phyloP scores from a whole-genome alignment of 92 coral and sea anemone genomes.

The Pocillopora grandis region DNA sequence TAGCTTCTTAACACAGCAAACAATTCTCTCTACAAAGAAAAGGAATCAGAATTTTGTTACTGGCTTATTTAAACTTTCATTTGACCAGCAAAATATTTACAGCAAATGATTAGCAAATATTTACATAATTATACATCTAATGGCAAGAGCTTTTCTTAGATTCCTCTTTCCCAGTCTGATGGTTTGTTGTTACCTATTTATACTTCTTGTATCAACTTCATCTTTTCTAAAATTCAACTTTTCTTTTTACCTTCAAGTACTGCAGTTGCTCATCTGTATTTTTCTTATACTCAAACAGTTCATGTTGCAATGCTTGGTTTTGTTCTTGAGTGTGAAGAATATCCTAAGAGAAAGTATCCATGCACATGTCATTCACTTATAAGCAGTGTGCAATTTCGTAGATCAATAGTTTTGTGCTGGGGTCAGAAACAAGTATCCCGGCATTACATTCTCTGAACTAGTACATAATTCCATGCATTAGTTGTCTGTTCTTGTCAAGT shows the following conservation, averaged over 20 bases:
- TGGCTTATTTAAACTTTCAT: not conserved
- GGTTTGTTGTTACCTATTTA: no score
- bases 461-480: no score
- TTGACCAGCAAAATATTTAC: no score
- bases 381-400: not conserved
- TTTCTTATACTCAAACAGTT: slow-evolving; percentile 60
- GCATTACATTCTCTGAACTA: no score
- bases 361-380: not conserved
- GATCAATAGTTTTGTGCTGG: not conserved
- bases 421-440: no score
- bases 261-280: slow-evolving; percentile 78
- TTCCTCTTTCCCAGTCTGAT: no score
- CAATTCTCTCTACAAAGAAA: slow-evolving; percentile 68
- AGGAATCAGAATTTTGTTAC: not conserved
- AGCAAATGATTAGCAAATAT: no score
- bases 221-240: not conserved
- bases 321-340: slow-evolving; percentile 86
- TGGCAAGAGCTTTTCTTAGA: no score
- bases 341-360: slow-evolving; percentile 53
- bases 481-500: no score
- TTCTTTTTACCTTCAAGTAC: slow-evolving; percentile 69
- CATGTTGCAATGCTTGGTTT: slow-evolving; percentile 64
- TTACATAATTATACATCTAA: no score
- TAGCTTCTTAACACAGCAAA: slow-evolving; percentile 77
- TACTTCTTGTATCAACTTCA: no score